phyloP scores from a whole-genome alignment of 2,888 invertebrate species.

The Phaonia tiefii region DNA sequence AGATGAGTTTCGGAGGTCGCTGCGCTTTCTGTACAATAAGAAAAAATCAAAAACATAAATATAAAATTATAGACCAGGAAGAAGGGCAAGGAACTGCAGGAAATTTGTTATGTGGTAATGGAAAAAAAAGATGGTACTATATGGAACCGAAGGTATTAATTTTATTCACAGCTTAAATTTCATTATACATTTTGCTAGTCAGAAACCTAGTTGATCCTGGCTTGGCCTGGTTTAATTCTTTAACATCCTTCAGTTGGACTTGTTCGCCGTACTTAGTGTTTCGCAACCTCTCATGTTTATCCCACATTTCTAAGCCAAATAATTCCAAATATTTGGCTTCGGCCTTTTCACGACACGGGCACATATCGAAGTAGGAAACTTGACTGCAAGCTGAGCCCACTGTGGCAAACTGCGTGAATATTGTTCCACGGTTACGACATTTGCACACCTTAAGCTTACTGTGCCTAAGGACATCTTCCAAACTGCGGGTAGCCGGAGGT shows the following conservation, averaged over 20 bases:
- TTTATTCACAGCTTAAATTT: conserved; percentile 2
- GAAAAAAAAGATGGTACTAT: too few species aligned
- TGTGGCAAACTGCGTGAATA: conserved; percentile 69
- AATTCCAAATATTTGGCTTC: conserved; percentile 75
- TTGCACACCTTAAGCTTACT: conserved; percentile 74
- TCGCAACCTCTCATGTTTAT: conserved; percentile 39
- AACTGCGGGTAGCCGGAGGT: conserved; percentile 62
- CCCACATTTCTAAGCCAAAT: conserved; percentile 73
- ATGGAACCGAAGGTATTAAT: too few species aligned
- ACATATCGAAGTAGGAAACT: conserved; percentile 73
- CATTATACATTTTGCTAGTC: conserved; percentile 20
- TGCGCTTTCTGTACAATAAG: conserved; percentile 57
- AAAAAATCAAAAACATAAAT: conserved; percentile 55
- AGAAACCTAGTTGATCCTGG: not conserved
- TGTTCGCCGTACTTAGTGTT: conserved; percentile 66
- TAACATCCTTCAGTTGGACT: conserved; percentile 70
- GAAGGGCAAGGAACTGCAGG: too few species aligned
- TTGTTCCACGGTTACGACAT: conserved; percentile 72
- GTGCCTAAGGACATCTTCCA: conserved; percentile 68
- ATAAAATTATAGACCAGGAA: too few species aligned
- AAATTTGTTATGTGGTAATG: too few species aligned
- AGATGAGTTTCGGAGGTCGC: conserved; percentile 70
- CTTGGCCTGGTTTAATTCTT: conserved; percentile 61
- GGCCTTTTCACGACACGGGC: conserved; percentile 77
- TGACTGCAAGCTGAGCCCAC: conserved; percentile 64